These are phyloP conservation scores for Melolontha melolontha DNA, from an alignment of 2,888 invertebrate genomes.

Conservation along the genomic window DNA sequence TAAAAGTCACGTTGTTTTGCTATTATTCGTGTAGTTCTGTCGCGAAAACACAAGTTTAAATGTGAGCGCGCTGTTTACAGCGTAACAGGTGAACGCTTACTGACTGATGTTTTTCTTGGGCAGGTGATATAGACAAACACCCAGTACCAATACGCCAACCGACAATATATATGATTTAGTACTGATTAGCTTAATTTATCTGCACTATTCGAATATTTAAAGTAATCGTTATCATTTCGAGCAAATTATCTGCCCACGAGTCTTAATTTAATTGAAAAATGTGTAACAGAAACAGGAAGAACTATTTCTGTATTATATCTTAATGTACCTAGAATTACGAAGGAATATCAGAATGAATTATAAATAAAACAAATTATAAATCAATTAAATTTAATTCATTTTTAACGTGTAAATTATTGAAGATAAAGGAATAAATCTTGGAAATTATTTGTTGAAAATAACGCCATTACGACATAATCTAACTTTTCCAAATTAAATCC, in stretches of 20 bases:
- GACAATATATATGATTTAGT: constrained; percentile 27
- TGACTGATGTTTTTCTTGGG: constrained; percentile 31
- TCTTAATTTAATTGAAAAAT: too few relatives aligned
- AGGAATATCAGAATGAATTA: too few relatives aligned
- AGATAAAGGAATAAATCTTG: too few relatives aligned
- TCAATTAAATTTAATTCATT: too few relatives aligned
- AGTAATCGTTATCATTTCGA: constrained; percentile 25
- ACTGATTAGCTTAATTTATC: constrained; percentile 39
- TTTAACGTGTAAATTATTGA: too few relatives aligned
- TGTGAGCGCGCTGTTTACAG: constrained; percentile 14
- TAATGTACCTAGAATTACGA: too few relatives aligned
- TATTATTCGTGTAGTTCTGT: not conserved
- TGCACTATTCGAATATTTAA: constrained; percentile 28
- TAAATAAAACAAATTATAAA: too few relatives aligned
- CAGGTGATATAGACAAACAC: constrained; percentile 24
- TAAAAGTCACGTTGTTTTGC: not conserved
- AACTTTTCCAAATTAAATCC: too few relatives aligned
- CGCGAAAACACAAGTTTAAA: constrained; percentile 14
- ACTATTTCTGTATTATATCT: too few relatives aligned
- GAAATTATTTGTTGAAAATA: too few relatives aligned
- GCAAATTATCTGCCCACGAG: not conserved
- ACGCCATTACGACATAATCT: too few relatives aligned
- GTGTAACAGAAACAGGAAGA: too few relatives aligned
- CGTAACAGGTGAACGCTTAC: constrained; percentile 27
- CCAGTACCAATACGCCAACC: constrained; percentile 20